Evolutionary conservation across 2,888 invertebrate genomes (phyloP), one percentile per base, ranked within the genome.

Genomic region (Clostera curtula): DNA sequence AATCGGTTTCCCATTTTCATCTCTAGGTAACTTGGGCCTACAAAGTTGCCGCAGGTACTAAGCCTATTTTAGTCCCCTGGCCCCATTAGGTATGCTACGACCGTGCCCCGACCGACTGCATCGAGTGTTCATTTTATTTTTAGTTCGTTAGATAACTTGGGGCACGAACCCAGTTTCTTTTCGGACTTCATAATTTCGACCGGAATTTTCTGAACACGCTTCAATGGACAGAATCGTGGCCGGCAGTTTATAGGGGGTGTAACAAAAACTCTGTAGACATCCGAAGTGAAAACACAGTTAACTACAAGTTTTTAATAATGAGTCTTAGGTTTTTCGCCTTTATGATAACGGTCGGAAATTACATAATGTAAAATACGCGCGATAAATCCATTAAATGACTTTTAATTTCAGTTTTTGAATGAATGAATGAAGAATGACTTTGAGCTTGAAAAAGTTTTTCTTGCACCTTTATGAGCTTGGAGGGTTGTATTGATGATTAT

Each of bases 231-330:
- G 61, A 64, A 66, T 62, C 60, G 56, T 55, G 58, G 56, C 45
- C 42, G 57, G 40, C 56, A 57, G 59, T 62, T 68, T 68, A 65
- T 65, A 61, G 65, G n/a, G n/a, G n/a, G n/a, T n/a, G n/a, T n/a
- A n/a, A n/a, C n/a, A n/a, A n/a, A n/a, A n/a, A n/a, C n/a, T n/a
- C n/a, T n/a, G n/a, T n/a, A n/a, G n/a, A n/a, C n/a, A n/a, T n/a
- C n/a, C n/a, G n/a, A n/a, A n/a, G n/a, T n/a, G n/a, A n/a, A n/a
- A n/a, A n/a, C n/a, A n/a, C n/a, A n/a, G n/a, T n/a, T n/a, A n/a
- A n/a, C n/a, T n/a, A n/a, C n/a, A n/a, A n/a, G n/a, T n/a, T n/a
- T n/a, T n/a, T n/a, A n/a, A n/a, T n/a, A n/a, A n/a, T n/a, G n/a
- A n/a, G n/a, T n/a, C n/a, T n/a, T n/a, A n/a, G n/a, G n/a, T n/a